Evolutionary conservation across 2,797 vertebrate species (phyloP), one percentile per base, ranked within the genome.

Genomic region (Agapornis canus): DNA sequence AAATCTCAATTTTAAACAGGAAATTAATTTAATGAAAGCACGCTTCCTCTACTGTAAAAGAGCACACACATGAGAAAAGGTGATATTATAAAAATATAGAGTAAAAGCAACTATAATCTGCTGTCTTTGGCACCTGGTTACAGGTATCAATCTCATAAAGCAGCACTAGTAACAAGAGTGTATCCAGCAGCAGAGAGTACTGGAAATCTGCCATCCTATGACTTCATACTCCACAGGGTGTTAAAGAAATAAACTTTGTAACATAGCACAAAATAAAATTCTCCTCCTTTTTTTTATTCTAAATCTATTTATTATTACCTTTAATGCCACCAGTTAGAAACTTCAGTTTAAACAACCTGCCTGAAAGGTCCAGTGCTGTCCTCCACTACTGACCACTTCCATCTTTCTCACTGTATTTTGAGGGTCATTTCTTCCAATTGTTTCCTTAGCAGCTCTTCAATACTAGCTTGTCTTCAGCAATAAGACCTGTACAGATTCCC

Each of bases 1-100:
- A 63, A 60, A 22, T 69, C 89, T 82, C 91, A 86, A 84, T 84
- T 86, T 63, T 78, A 84, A 87, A 51, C 12, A 77, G 25, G 40
- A 90, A 93, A 89, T 40, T 54, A 83, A 90, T 82, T 25, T 84
- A 86, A 84, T 17, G 37, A 90, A 95, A 76, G n/a, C 66, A 70
- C 20, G 47, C 7, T 12, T 40, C n/a, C 29, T 45, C n/a, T 59
- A 45, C 29, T 27, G 17, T 51, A 76, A 78, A 80, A 73, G 27
- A 49, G 22, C 14, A 63, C 31, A 69, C 11, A 32, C 48, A 73
- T 45, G 10, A 71, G 11, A 82, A 86, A 5, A 73, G 18, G 13
- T 13, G 8, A 26, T n/a, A 49, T 39, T 69, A n/a, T 19, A 35
- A 77, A 94, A 73, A 73, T 0, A 8, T 14, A 57, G 31, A 70